Base-by-base conservation (phyloP, 2,113 vertebrate genomes). In the Oenanthe melanoleuca region DNA sequence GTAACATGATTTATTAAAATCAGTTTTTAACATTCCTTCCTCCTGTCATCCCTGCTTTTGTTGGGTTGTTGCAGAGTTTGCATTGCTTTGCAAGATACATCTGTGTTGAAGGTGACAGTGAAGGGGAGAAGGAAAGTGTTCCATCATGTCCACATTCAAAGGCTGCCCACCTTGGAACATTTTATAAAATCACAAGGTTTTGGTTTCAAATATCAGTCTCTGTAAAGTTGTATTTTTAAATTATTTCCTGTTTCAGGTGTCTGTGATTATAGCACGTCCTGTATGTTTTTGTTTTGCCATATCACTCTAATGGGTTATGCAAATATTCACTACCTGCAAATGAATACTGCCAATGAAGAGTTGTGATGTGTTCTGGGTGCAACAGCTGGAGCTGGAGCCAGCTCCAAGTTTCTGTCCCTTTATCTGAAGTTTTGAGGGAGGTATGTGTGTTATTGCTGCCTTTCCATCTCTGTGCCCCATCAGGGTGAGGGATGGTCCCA, bases 1-100 rank as follows among this genome's bases (percentile, higher is more conserved):
- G 86, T 96, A 95, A 87, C 37, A 25, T 42, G 75, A 73, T 96
- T 95, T 89, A 89, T 89, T 95, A 97, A 96, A 97, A 97, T 91
- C 3, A 6, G 74, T 83, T 88, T 93, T 74, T 42, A 34, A 23
- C 57, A 73, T 84, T 92, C 87, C 78, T 96, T 96, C 73, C 47
- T 89, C 69, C 80, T 86, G 88, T 82, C 55, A 79, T 73, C 61
- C 71, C 52, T 92, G 64, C 0, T 77, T 70, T 77, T 85, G 59
- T 33, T 89, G 78, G 93, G 63, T 22, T 37, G 31, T 55, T 37
- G 52, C 72, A 47, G 84, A 64, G 38, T 63, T 82, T 77, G 53
- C 42, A 2, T 47, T 73, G 67, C 33, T 89, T 89, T 75, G 71
- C 2, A 2, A 89, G 45, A 45, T 57, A 18, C 11, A 14, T 63